Conservation (phyloP, 2,797 vertebrate genomes). For the Gypaetus barbatus region DNA sequence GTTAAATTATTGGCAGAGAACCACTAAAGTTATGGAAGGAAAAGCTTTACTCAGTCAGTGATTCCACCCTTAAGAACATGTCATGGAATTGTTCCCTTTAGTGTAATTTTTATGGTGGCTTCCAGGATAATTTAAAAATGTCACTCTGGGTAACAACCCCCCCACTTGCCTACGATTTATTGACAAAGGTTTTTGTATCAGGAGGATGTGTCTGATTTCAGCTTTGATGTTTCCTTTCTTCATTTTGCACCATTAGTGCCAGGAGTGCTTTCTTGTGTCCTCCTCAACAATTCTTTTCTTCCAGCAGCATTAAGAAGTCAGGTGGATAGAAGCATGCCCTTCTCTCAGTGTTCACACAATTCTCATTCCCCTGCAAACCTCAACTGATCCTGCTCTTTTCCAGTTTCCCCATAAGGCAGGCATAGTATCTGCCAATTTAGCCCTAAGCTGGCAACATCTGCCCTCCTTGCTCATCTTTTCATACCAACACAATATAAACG, state of each 20-base stretch:
- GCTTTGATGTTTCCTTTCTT: not conserved
- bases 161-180: not conserved
- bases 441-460: not conserved
- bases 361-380: not conserved
- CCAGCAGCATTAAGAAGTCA: not conserved
- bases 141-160: not conserved
- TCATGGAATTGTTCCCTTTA: not conserved
- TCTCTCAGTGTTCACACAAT: not conserved
- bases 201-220: not conserved
- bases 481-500: accelerated
- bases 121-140: not conserved
- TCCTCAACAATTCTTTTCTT: not conserved
- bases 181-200: not conserved
- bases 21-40: not conserved
- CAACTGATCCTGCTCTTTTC: not conserved
- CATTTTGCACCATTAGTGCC: not conserved
- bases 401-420: not conserved
- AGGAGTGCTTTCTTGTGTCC: not conserved
- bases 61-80: not conserved
- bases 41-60: not conserved
- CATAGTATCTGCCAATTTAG: accelerated
- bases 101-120: not conserved
- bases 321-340: not conserved
- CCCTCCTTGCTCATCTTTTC: not conserved
- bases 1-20: not conserved